A percentile compares a stretch with the other conserved stretches of the same genome.
These are phyloP conservation scores for Clarias laeviceps DNA, from an alignment of 2,797 vertebrate species.

Conservation along the genomic window DNA sequence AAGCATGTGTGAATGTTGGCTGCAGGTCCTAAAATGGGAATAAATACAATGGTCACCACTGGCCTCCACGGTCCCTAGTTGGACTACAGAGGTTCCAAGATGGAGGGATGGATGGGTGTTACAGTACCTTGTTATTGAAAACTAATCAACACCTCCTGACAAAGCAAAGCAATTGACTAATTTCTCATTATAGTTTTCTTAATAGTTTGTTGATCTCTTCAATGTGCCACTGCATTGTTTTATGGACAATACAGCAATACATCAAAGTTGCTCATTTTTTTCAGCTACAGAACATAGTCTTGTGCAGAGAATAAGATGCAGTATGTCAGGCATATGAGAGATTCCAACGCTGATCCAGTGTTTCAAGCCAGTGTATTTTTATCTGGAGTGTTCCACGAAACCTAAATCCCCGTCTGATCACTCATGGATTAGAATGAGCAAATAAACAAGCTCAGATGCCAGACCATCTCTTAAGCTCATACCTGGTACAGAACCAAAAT, in stretches of 20 bases:
- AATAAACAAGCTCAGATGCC: conserved; percentile 14
- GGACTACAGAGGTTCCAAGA: too few species aligned
- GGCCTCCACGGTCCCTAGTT: too few species aligned
- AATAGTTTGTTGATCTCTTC: not conserved
- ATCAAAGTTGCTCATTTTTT: not conserved
- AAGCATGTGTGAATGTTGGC: too few species aligned
- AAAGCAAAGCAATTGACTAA: not conserved
- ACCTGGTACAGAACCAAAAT: not conserved
- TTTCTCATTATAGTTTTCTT: not conserved
- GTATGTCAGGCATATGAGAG: not conserved
- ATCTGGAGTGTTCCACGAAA: not conserved
- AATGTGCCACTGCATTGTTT: not conserved
- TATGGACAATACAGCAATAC: not conserved
- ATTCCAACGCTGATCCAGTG: not conserved
- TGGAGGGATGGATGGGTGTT: too few species aligned
- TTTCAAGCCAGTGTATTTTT: not conserved
- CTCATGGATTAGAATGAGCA: not conserved
- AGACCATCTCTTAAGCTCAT: conserved; percentile 1
- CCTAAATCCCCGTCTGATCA: not conserved
- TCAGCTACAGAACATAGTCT: not conserved
- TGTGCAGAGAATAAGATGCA: not conserved
- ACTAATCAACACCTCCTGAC: not conserved
- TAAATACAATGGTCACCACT: too few species aligned
- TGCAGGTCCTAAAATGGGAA: too few species aligned
- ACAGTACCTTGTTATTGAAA: not conserved